Percentiles rank a stretch among this genome's conserved stretches.
phyloP scores from a whole-genome alignment of 2,888 invertebrate species.

The Oscheius myriophilus region DNA sequence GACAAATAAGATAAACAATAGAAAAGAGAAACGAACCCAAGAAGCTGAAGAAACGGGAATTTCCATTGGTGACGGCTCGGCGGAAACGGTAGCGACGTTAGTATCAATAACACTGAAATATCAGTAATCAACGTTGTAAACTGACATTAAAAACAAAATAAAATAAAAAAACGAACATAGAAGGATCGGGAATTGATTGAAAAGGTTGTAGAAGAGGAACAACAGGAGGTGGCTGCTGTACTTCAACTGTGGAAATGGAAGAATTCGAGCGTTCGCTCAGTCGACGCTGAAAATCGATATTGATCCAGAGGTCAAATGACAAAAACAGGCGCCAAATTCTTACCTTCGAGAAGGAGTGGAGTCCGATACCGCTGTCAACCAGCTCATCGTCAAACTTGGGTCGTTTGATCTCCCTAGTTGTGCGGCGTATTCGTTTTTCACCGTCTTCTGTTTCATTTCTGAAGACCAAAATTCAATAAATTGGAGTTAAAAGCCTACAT shows the following conservation, averaged over 20 bases:
- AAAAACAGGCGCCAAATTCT: too few relatives aligned
- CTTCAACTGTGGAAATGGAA: not conserved
- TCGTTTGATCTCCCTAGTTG: slow-evolving; percentile 91
- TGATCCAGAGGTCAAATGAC: too few relatives aligned
- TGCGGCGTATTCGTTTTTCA: slow-evolving; percentile 75
- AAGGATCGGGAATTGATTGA: not conserved
- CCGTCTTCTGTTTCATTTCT: too few relatives aligned
- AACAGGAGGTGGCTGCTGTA: not conserved
- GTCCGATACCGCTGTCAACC: slow-evolving; percentile 77
- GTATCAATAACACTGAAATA: slow-evolving; percentile 4
- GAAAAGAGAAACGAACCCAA: not conserved
- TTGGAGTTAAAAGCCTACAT: too few relatives aligned
- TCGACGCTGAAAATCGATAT: not conserved
- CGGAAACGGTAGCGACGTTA: not conserved
- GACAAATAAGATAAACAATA: not conserved
- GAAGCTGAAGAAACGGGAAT: not conserved
- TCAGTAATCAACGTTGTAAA: slow-evolving; percentile 2
- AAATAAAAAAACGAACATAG: too few relatives aligned
- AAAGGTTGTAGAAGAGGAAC: not conserved
- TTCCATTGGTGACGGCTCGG: slow-evolving; percentile 6
- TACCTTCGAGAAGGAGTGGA: not conserved
- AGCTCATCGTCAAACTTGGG: slow-evolving; percentile 96
- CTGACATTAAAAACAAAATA: not conserved
- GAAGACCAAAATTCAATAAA: too few relatives aligned
- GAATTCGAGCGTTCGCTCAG: slow-evolving; percentile 19